Base-by-base conservation (phyloP, 2,113 vertebrate species). In the Onychostoma macrolepis region DNA sequence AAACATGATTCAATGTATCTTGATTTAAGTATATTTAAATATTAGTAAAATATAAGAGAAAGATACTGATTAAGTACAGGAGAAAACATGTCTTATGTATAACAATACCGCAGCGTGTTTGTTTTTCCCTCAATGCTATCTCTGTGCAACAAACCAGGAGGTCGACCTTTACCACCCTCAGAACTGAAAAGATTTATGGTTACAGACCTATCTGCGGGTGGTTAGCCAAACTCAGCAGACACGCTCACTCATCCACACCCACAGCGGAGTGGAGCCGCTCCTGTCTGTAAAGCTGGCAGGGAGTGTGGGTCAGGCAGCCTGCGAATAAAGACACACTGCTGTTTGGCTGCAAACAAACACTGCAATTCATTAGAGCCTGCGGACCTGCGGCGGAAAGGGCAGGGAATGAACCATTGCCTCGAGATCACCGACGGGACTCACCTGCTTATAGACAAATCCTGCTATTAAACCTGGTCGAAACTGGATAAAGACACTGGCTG, bases 221-320 rank as follows among this genome's bases (percentile, higher is more conserved):
- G 56, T 65, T 81, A 81, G 79, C 12, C 79, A 81, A 65, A 81
- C 58, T 19, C 58, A 65, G 79, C 82, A 72, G 45, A 85, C 56
- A 58, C 24, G 10, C 13, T 43, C 71, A 85, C 50, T 61, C 9
- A 61, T 28, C 58, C 45, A 85, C 48, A 76, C 83, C 45, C 83
- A 61, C 30, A 76, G 83, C 53, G 24, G 69, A 56, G 53, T 4
- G 50, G 48, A 76, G 2, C 41, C 8, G 6, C 24, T 41, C 10
- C 10, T 33, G 33, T 77, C 3, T 85, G n/a, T 56, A 63, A 75
- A 33, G 36, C 50, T 43, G n/a, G 36, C 72, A 77, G 72, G 53
- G 72, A 61, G 36, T 61, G 19, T 33, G 53, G 72, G 36, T 77
- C 28, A 78, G 41, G 38, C n/a, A 65, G 74, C 84, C 53, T 28